Base-by-base conservation (phyloP, 2,113 vertebrate genomes). In the Connochaetes taurinus region DNA sequence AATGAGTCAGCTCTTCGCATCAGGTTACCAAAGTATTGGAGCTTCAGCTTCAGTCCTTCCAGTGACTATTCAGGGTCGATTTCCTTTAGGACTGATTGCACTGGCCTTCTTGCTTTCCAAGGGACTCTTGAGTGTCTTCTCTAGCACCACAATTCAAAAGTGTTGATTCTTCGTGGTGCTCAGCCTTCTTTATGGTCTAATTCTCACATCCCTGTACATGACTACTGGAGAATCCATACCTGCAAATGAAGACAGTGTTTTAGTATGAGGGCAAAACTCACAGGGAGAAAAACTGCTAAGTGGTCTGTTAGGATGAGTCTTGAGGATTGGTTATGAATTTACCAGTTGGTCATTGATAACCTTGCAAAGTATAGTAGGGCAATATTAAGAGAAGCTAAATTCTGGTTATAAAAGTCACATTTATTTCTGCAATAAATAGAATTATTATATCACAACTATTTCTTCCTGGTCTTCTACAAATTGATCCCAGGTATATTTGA, bases 111-210 rank as follows among this genome's bases (percentile, higher is more conserved):
- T 76, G 23, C 40, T 76, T 6, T 76, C 71, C 40, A 76, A 43
- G 71, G 40, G 23, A 76, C 23, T 76, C 40, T 71, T 36, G 23
- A 43, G 6, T 43, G 12, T 43, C 40, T 74, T 74, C 36, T 76
- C 40, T 76, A 76, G 40, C 71, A 43, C 23, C 40, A 15, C 71
- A 43, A 4, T 76, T 76, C 23, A 27, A 27, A 76, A 76, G 23
- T 13, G 0, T 43, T 43, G 12, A 15, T 76, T 76, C 40, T 76
- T 76, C 11, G 1, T 0, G 0, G 71, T 27, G 40, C 40, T 15
- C 36, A 76, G 71, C 36, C 40, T 76, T 27, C 19, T 74, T 74
- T 40, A 74, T 40, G n/a, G n/a, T 40, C 36, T 74, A 74, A 40
- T 36, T 74, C 36, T 74, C 71, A 76, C 71, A 76, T 43, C 23